Conservation (phyloP, 2,797 vertebrate genomes). For the Macroramphosus scolopax region DNA sequence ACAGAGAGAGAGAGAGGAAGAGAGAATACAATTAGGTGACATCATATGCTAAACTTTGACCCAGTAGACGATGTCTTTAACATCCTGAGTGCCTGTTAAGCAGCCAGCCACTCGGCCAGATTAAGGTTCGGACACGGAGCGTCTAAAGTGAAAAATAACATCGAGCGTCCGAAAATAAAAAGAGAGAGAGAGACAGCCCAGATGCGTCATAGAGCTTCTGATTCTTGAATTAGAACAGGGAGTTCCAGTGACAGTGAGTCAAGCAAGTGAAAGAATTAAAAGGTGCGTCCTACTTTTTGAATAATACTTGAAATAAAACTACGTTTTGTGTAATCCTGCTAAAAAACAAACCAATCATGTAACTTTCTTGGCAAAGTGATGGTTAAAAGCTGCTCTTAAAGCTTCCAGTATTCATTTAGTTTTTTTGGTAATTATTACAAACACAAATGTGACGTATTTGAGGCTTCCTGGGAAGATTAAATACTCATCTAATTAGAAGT, state of each 20-base stretch:
- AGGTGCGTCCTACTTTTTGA: too few species aligned
- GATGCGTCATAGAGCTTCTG: constrained; percentile 2
- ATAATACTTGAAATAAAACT: too few species aligned
- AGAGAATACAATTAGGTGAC: constrained; percentile 41
- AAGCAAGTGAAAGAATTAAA: constrained; percentile 9
- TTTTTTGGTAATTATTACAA: too few species aligned
- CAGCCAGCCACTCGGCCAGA: constrained; percentile 42
- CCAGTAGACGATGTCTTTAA: constrained; percentile 24
- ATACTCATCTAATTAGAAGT: too few species aligned
- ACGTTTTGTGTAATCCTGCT: too few species aligned
- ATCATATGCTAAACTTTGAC: constrained; percentile 40
- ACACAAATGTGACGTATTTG: too few species aligned
- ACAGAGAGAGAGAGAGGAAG: constrained; percentile 13
- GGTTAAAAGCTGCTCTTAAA: too few species aligned
- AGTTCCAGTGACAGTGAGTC: constrained; percentile 7
- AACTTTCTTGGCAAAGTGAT: too few species aligned
- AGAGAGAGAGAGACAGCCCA: constrained; percentile 4
- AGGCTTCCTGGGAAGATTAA: too few species aligned
- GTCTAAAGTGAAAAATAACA: constrained; percentile 34
- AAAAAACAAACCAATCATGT: too few species aligned
- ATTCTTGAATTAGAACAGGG: constrained; percentile 13
- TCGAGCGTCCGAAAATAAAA: constrained; percentile 15
- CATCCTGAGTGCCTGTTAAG: constrained; percentile 34
- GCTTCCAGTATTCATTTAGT: too few species aligned
- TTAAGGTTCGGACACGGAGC: constrained; percentile 32